A percentile compares a stretch with the other conserved stretches of the same genome.
Conservation (phyloP, 2,888 invertebrate genomes). For the Drosophila ustulata region DNA sequence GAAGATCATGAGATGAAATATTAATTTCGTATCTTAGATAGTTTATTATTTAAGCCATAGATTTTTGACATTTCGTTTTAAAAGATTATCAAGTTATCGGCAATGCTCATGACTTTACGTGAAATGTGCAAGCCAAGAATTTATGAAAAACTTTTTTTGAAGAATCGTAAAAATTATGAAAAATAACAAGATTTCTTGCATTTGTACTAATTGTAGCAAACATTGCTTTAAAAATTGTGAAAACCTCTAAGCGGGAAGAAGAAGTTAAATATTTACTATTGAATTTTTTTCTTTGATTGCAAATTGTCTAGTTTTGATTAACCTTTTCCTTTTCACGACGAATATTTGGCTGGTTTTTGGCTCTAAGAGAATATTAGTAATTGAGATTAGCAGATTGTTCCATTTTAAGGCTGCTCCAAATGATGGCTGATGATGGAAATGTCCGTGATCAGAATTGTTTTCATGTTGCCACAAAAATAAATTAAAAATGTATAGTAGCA, state of each 20-base stretch:
- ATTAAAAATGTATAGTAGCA: conserved; percentile 41
- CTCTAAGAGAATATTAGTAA: conserved; percentile 36
- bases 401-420: conserved; percentile 55
- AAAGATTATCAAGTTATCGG: too few relatives aligned
- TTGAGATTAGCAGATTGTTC: background rate
- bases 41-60: too few relatives aligned
- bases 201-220: conserved; percentile 37
- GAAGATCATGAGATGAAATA: too few relatives aligned
- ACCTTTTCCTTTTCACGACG: conserved; percentile 19
- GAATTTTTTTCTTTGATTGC: conserved; percentile 30
- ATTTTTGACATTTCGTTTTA: too few relatives aligned
- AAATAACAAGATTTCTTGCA: conserved; percentile 41
- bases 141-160: conserved; percentile 41
- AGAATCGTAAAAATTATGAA: conserved; percentile 43
- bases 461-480: conserved; percentile 33
- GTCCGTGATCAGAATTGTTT: conserved; percentile 57
- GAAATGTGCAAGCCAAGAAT: conserved; percentile 30
- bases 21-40: too few relatives aligned
- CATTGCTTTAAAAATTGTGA: conserved; percentile 45
- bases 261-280: conserved; percentile 71
- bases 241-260: conserved; percentile 14
- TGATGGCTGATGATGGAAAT: conserved; percentile 29
- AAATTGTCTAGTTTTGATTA: conserved; percentile 65
- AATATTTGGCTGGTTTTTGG: conserved; percentile 14
- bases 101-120: conserved; percentile 45